These are phyloP conservation scores for Apis laboriosa DNA, from an alignment of 1,140 invertebrate genomes.

Conservation along the genomic window DNA sequence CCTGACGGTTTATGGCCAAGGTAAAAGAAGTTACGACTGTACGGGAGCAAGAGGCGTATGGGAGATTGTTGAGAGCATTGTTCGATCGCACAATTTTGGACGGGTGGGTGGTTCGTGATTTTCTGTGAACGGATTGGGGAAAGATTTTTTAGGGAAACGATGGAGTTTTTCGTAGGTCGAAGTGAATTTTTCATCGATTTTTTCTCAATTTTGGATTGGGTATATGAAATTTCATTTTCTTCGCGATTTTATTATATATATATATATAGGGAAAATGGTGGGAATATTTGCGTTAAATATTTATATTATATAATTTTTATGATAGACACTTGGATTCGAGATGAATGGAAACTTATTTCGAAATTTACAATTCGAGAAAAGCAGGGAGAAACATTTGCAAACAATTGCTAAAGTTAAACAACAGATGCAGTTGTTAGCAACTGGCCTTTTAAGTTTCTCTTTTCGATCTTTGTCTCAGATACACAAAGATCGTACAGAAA, in stretches of 20 bases:
- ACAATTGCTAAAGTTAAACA: neutral
- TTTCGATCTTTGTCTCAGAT: neutral
- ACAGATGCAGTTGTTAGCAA: neutral
- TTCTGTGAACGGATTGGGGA: too few relatives aligned
- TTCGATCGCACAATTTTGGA: too few relatives aligned
- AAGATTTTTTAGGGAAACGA: too few relatives aligned
- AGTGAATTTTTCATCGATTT: neutral
- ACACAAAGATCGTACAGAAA: neutral
- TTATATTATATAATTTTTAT: too few relatives aligned
- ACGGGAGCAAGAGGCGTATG: too few relatives aligned
- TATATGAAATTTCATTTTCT: neutral
- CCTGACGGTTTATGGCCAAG: conserved; percentile 14
- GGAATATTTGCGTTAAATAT: too few relatives aligned
- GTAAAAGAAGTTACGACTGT: neutral
- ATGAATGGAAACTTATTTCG: neutral
- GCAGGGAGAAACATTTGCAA: neutral
- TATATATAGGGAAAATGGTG: too few relatives aligned
- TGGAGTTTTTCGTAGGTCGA: neutral
- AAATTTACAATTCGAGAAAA: neutral
- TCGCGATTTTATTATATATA: neutral
- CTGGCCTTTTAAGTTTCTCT: conserved; percentile 6
- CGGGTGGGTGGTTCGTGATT: too few relatives aligned
- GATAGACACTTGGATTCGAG: too few relatives aligned
- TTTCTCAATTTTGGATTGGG: too few relatives aligned
- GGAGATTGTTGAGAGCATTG: too few relatives aligned